Percentiles rank a stretch among this genome's conserved stretches.
Conservation (phyloP, 1,140 invertebrate genomes). For the Asobara japonica region DNA sequence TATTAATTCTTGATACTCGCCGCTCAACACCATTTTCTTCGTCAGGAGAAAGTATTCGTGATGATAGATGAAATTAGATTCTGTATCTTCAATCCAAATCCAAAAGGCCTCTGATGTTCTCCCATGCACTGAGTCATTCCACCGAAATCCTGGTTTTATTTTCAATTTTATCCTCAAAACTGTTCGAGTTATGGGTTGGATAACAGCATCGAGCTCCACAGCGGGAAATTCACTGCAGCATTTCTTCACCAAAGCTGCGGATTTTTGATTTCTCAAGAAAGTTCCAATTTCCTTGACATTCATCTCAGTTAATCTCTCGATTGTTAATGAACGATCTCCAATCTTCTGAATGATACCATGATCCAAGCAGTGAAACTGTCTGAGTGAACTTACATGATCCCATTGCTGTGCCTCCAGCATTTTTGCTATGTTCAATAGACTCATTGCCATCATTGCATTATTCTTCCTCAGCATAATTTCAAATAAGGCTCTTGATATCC, state of each 20-base stretch:
- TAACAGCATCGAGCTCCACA: slow-evolving; percentile 81
- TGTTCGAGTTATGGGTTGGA: slow-evolving; percentile 95
- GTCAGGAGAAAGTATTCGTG: slow-evolving; percentile 92
- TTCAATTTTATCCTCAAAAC: slow-evolving; percentile 88
- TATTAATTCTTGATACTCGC: slow-evolving; percentile 78
- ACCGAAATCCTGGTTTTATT: slow-evolving; percentile 86
- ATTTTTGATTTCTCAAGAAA: slow-evolving; percentile 80
- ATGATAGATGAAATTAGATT: slow-evolving; percentile 95
- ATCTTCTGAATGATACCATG: slow-evolving; percentile 85
- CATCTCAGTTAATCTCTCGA: slow-evolving; percentile 87
- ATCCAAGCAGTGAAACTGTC: slow-evolving; percentile 86
- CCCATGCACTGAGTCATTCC: slow-evolving; percentile 92
- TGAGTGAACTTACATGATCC: slow-evolving; percentile 86
- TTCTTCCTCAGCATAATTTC: slow-evolving; percentile 91
- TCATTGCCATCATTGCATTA: slow-evolving; percentile 87
- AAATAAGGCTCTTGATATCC: slow-evolving; percentile 92
- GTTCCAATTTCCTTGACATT: slow-evolving; percentile 84
- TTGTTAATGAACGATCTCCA: slow-evolving; percentile 77
- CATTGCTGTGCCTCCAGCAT: slow-evolving; percentile 92
- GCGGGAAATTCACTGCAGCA: slow-evolving; percentile 87
- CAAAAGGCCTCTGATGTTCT: slow-evolving; percentile 91
- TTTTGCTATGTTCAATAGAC: slow-evolving; percentile 85
- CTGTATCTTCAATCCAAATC: slow-evolving; percentile 98
- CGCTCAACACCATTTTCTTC: slow-evolving; percentile 79
- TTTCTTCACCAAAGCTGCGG: slow-evolving; percentile 82